These are phyloP conservation scores for Acrobasis suavella DNA, from an alignment of 2,888 invertebrate species.

Conservation along the genomic window DNA sequence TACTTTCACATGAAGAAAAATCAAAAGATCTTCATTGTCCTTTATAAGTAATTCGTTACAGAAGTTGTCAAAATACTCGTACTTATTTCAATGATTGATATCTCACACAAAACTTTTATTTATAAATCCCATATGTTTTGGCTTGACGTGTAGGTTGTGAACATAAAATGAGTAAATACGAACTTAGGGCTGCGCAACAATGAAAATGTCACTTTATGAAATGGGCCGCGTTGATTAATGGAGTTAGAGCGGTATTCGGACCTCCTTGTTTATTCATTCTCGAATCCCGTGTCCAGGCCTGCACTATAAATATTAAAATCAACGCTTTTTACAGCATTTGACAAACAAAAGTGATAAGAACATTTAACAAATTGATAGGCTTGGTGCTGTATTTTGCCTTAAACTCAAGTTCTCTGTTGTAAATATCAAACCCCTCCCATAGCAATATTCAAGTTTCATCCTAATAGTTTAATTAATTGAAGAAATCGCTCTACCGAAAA, in stretches of 20 bases:
- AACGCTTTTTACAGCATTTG: conserved; percentile 25
- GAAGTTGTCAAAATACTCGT: no score
- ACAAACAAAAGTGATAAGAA: background rate
- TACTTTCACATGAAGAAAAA: no score
- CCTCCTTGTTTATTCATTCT: conserved; percentile 68
- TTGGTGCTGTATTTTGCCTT: no score
- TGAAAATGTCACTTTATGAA: conserved; percentile 80
- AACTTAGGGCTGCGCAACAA: conserved; percentile 71
- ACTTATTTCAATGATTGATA: background rate
- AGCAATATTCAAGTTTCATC: no score
- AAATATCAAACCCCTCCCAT: no score
- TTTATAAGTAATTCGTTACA: no score
- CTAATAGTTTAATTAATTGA: no score
- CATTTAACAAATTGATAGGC: no score
- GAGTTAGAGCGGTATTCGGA: conserved; percentile 58
- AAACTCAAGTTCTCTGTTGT: no score
- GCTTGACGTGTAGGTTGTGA: conserved; percentile 55
- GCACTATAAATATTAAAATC: conserved; percentile 50
- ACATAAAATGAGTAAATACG: conserved; percentile 67
- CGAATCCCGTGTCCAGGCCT: conserved; percentile 42
- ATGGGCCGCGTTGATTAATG: conserved; percentile 76
- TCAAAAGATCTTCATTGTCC: no score
- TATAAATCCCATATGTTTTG: conserved; percentile 49
- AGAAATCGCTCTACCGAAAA: no score
- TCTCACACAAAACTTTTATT: conserved; percentile 45